Base-by-base conservation (phyloP, 2,797 vertebrate genomes). In the Gambusia yucatana region DNA sequence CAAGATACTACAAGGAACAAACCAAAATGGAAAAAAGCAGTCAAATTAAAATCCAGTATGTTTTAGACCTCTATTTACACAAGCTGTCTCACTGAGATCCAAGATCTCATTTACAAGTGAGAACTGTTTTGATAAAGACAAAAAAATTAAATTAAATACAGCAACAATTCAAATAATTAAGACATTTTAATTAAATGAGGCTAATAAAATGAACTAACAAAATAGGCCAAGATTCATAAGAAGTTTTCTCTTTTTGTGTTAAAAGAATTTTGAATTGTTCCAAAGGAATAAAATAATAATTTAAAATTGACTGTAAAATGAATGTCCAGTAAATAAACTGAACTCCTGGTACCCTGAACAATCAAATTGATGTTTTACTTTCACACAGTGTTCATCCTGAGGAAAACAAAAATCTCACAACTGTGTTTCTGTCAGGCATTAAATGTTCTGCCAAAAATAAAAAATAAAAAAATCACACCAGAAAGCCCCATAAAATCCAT, bases 281-380 rank as follows among this genome's bases (percentile, higher is more conserved):
- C 22, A 30, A 28, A 57, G 4, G 0, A 57, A 59, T 28, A 28
- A 55, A 82, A 63, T 25, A 1, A 41, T 70, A 57, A 73, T 16
- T 63, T 63, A 63, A 63, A 33, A 36, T 39, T 20, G 3, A 41
- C 25, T 67, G 33, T 50, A 50, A 71, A 77, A 43, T 0, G 70
- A 71, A 17, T 50, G 33, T 52, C 25, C n/a, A 39, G 65, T 30
- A 46, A 3, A 78, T 73, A 71, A 75, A 65, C 48, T 73, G 44
- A 10, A 52, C 28, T 72, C 63, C 36, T 14, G 25, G 30, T 41
- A 67, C 11, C 57, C 57, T 33, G 57, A 61, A 61, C n/a, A 28
- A 28, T 28, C 57, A 43, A 41, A 69, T 41, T 69, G 22, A 69
- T 41, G 65, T 36, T 67, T 25, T 41, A 43, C 14, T 43, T 70